Conservation (phyloP, 1,140 invertebrate species). For the Vanessa tameamea region DNA sequence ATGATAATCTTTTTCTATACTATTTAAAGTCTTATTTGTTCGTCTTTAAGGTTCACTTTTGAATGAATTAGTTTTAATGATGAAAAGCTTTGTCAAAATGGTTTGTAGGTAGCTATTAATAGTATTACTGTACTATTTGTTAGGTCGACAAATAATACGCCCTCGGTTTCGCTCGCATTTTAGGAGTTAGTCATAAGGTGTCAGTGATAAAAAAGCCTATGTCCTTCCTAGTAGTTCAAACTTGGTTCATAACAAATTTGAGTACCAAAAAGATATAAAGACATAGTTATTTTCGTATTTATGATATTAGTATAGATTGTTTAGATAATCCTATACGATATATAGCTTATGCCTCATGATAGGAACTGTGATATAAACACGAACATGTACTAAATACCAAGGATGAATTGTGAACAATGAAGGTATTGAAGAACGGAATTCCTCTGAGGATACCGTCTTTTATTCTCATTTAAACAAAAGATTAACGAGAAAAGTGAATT, state of each 20-base stretch:
- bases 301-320: too few relatives aligned
- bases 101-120: background rate
- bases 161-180: too few relatives aligned
- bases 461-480: constrained; percentile 17
- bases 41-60: background rate
- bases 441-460: constrained; percentile 12
- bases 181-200: too few relatives aligned
- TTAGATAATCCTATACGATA: too few relatives aligned
- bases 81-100: constrained; percentile 3
- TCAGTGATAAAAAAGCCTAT: too few relatives aligned
- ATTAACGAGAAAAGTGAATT: constrained; percentile 6
- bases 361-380: background rate
- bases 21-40: background rate
- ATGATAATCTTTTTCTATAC: background rate
- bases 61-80: background rate
- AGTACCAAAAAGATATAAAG: too few relatives aligned
- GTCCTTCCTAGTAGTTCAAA: too few relatives aligned
- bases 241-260: too few relatives aligned
- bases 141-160: too few relatives aligned
- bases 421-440: constrained; percentile 12
- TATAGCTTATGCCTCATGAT: too few relatives aligned
- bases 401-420: constrained; percentile 19
- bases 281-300: too few relatives aligned
- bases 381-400: constrained; percentile 18
- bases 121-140: too few relatives aligned